Evolutionary conservation across 2,888 invertebrate genomes (phyloP), one percentile per base, ranked within the genome.

Genomic region (Harpalus rubripes): DNA sequence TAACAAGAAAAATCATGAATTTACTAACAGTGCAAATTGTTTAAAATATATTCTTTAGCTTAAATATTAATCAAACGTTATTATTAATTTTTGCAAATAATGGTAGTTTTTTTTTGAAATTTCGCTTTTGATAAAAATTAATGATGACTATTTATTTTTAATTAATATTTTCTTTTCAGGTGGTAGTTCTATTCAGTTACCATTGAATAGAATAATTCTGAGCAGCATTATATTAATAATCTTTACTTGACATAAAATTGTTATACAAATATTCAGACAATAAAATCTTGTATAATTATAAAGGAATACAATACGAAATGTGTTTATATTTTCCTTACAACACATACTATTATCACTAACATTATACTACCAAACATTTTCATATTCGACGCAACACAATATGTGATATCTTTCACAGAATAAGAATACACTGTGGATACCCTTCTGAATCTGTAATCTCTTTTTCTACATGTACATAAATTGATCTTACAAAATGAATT

Each of bases 291-390:
- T 56, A 82, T 82, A 65, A 72, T 56, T 59, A 72, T 82, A 41
- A 68, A 82, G 56, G 58, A 68, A 72, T 72, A n/a, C n/a, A 72
- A 39, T 39, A 82, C 65, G 58, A 65, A 68, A 65, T 74, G 82
- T 82, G 81, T 52, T 52, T 52, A 52, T 52, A 52, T 5, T 12
- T 52, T 52, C 8, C 44, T 12, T 12, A 52, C 44, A 52, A 52
- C 6, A 52, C 2, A 5, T 5, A 8, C 44, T 12, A 44, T 44
- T 4, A 44, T 44, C 1, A 44, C 10, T 10, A 44, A 44, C 44
- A 10, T 10, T 10, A 44, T 5, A 44, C 7, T 10, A 44, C 10
- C 6, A 44, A 44, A 44, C 7, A 5, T 44, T 10, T 44, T 44
- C 44, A 44, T 44, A 10, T 44, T 10, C 7, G 8, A 10, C 10